phyloP scores from a whole-genome alignment of 2,113 vertebrate genomes.

The Thinocorus orbignyianus region DNA sequence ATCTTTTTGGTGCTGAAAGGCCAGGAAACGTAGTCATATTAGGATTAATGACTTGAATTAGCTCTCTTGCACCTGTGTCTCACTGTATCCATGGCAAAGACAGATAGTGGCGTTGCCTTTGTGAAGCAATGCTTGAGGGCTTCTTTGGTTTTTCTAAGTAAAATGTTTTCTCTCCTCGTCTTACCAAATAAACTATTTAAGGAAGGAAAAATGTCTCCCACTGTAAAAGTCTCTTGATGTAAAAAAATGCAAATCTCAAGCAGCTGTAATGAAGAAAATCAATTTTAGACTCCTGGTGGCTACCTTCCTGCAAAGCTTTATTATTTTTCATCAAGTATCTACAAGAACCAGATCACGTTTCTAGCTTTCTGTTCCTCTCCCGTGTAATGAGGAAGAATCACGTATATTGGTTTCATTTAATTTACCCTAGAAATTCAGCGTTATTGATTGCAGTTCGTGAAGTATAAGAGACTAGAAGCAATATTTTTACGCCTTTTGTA shows the following conservation, averaged over 20 bases:
- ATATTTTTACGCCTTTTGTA: conserved; percentile 13
- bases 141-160: not conserved
- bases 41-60: not conserved
- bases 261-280: conserved; percentile 29
- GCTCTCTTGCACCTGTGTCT: not conserved
- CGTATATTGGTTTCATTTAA: conserved; percentile 55
- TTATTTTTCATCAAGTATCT: conserved; percentile 58
- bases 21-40: not conserved
- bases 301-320: conserved; percentile 29
- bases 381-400: conserved; percentile 34
- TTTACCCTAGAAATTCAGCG: conserved; percentile 44
- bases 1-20: not conserved
- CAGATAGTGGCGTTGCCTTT: not conserved
- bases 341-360: conserved; percentile 10
- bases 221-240: not conserved
- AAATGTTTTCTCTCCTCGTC: not conserved
- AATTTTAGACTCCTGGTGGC: conserved; percentile 26
- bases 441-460: conserved; percentile 46
- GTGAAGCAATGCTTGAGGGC: not conserved
- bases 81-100: not conserved
- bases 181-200: not conserved
- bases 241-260: conserved; percentile 40
- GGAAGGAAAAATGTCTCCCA: not conserved
- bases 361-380: conserved; percentile 28
- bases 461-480: not conserved